These are phyloP conservation scores for Volucella inflata DNA, from an alignment of 2,888 invertebrate genomes.

Conservation along the genomic window DNA sequence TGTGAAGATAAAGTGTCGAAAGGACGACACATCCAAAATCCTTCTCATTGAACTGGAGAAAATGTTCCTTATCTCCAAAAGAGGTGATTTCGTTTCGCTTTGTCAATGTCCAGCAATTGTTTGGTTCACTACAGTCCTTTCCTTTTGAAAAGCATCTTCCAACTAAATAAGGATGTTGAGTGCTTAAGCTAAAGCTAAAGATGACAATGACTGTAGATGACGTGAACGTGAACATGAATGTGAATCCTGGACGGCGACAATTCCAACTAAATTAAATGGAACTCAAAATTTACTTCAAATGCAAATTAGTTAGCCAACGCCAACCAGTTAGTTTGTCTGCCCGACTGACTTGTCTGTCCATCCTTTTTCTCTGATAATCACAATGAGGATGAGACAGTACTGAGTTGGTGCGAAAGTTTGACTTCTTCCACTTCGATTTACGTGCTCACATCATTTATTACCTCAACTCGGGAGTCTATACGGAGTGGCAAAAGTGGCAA, in stretches of 20 bases:
- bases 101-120: conserved; percentile 74
- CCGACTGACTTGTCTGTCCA: conserved; percentile 30
- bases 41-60: conserved; percentile 46
- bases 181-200: conserved; percentile 28
- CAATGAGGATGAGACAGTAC: conserved; percentile 28
- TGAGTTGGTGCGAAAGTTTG: conserved; percentile 51
- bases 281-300: conserved; percentile 77
- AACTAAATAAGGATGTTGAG: conserved; percentile 38
- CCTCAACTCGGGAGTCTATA: conserved; percentile 25
- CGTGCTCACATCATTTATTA: conserved; percentile 65
- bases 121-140: conserved; percentile 32
- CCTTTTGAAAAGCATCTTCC: conserved; percentile 30
- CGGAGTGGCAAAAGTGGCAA: no score
- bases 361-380: conserved; percentile 38
- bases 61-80: conserved; percentile 65
- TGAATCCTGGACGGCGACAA: conserved; percentile 36
- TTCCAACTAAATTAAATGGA: conserved; percentile 73
- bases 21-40: conserved; percentile 49
- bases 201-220: conserved; percentile 72
- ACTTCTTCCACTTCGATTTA: conserved; percentile 71
- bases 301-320: conserved; percentile 79
- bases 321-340: conserved; percentile 26
- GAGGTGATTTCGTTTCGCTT: conserved; percentile 72
- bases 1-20: conserved; percentile 75
- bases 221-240: conserved; percentile 21